These are phyloP conservation scores for Lepilemur septentrionalis DNA, from an alignment of 2,797 vertebrate genomes.

Conservation along the genomic window DNA sequence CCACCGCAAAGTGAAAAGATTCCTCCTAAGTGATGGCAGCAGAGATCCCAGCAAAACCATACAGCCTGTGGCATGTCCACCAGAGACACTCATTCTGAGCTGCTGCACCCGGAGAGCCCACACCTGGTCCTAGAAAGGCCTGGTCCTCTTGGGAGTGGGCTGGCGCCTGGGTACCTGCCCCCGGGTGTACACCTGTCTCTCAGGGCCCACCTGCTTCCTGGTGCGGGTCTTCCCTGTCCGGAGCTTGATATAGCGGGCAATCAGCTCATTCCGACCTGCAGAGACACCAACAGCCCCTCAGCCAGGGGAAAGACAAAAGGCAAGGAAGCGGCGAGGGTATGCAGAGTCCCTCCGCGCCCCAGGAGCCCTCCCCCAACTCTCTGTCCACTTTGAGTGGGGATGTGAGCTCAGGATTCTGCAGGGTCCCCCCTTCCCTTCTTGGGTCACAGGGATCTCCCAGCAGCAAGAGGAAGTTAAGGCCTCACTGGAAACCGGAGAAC, in stretches of 20 bases:
- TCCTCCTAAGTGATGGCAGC: not conserved
- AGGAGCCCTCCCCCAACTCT: not conserved
- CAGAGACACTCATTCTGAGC: not conserved
- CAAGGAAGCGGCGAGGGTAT: fast-evolving
- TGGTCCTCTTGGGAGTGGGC: not conserved
- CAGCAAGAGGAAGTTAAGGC: not conserved
- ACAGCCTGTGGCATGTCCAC: not conserved
- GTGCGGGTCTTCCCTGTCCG: conserved; percentile 93
- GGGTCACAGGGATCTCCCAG: not conserved
- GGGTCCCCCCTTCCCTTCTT: not conserved
- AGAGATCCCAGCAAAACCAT: not conserved
- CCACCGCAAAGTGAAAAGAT: not conserved
- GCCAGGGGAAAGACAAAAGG: not conserved
- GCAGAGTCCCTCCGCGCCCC: not conserved
- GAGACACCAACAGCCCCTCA: conserved; percentile 11
- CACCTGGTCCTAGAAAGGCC: not conserved
- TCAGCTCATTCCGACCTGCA: conserved; percentile 92
- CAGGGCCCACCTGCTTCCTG: conserved; percentile 90
- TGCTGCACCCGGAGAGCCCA: not conserved
- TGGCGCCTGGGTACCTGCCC: not conserved
- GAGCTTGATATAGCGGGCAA: conserved; percentile 93
- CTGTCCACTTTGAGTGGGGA: not conserved
- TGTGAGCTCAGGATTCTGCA: not conserved
- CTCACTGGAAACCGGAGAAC: not conserved
- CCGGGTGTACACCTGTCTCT: fast-evolving